Evolutionary conservation across 2,888 invertebrate species (phyloP).

Genomic region (Bhutanitis thaidina): DNA sequence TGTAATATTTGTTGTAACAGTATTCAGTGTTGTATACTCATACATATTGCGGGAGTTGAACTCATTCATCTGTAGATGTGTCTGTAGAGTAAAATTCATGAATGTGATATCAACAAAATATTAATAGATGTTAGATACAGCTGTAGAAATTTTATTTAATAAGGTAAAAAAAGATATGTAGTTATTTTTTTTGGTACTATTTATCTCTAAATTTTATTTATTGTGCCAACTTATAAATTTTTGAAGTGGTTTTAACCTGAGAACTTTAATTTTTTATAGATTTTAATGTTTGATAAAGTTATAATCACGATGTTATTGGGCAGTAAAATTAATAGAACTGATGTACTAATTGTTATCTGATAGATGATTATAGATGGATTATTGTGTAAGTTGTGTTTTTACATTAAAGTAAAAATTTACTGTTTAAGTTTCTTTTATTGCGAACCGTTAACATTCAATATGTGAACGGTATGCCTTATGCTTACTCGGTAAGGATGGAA

Average conservation of each 20-base stretch:
- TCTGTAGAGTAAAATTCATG: slow-evolving; percentile 43
- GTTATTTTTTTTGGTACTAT: slow-evolving; percentile 33
- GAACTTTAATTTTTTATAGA: slow-evolving; percentile 25
- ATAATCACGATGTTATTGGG: slow-evolving; percentile 37
- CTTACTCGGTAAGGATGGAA: no score
- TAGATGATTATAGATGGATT: slow-evolving; percentile 49
- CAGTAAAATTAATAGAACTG: slow-evolving; percentile 42
- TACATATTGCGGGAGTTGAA: slow-evolving; percentile 21
- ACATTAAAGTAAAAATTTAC: slow-evolving; percentile 66
- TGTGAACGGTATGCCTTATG: no score
- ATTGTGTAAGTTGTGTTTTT: slow-evolving; percentile 68
- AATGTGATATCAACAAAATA: slow-evolving; percentile 53
- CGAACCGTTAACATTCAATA: no score
- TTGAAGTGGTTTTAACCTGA: slow-evolving; percentile 32
- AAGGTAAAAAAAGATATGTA: slow-evolving; percentile 26
- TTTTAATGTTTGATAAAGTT: slow-evolving; percentile 10
- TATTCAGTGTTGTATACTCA: slow-evolving; percentile 12
- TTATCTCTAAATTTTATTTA: slow-evolving; percentile 21
- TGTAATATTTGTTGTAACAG: slow-evolving; percentile 1
- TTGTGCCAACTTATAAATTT: slow-evolving; percentile 53
- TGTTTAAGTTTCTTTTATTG: no score
- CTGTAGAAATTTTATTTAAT: slow-evolving; percentile 16
- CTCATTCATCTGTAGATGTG: slow-evolving; percentile 30
- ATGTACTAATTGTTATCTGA: slow-evolving; percentile 64
- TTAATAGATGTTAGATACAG: slow-evolving; percentile 25